Percentiles rank a stretch among this genome's conserved stretches.
Conservation (phyloP, 2,797 vertebrate species). For the Anisognathus igniventris region DNA sequence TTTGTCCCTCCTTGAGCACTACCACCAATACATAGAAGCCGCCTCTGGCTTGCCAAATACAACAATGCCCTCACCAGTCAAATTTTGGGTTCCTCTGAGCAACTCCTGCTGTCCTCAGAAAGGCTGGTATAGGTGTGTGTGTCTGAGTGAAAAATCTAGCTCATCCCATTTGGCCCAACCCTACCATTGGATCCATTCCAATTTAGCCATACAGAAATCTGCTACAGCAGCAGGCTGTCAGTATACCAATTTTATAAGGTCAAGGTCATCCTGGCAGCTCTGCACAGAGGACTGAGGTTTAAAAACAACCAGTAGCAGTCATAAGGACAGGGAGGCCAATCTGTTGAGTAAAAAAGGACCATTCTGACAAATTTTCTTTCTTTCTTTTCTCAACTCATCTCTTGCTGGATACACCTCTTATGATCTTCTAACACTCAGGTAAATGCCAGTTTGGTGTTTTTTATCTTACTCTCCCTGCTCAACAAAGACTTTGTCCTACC, state of each 20-base stretch:
- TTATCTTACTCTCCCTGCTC: background rate
- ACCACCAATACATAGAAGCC: background rate
- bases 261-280: background rate
- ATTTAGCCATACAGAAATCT: background rate
- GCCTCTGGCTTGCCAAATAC: background rate
- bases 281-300: background rate
- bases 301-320: background rate
- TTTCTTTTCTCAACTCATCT: background rate
- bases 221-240: slow-evolving; percentile 19
- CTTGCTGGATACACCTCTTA: background rate
- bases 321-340: background rate
- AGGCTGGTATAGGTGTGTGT: background rate
- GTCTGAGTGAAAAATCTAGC: background rate
- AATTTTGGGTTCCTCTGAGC: background rate
- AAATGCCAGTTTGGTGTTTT: background rate
- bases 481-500: slow-evolving; percentile 71
- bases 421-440: background rate
- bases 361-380: background rate
- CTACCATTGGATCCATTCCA: background rate
- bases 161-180: slow-evolving; percentile 11
- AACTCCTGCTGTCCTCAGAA: background rate
- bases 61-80: background rate
- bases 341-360: background rate
- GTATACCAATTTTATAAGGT: background rate
- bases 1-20: background rate